These are phyloP conservation scores for Agapornis canus DNA, from an alignment of 2,797 vertebrate genomes.

Conservation along the genomic window DNA sequence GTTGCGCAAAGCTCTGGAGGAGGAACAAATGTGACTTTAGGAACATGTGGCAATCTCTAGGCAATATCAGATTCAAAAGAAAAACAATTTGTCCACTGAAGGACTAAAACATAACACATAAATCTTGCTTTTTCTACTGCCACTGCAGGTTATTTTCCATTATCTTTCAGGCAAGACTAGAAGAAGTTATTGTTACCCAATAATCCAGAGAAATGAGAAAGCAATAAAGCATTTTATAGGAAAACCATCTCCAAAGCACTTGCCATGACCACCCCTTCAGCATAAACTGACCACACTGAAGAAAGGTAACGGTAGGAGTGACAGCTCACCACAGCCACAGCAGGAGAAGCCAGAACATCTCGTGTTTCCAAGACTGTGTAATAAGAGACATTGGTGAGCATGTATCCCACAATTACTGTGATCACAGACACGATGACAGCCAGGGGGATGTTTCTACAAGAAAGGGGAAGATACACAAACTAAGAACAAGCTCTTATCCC, in stretches of 20 bases:
- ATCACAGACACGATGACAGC: slow-evolving; percentile 74
- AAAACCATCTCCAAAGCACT: not conserved
- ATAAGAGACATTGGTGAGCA: slow-evolving; percentile 76
- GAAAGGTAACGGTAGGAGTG: not conserved
- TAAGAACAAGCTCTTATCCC: not conserved
- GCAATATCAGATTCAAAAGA: not conserved
- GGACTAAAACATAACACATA: not conserved
- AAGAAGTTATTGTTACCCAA: not conserved
- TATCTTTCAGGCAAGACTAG: not conserved
- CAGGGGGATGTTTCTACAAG: slow-evolving; percentile 73
- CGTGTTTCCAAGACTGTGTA: slow-evolving; percentile 70
- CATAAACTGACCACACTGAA: not conserved
- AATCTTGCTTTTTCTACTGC: not conserved
- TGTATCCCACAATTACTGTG: slow-evolving; percentile 72
- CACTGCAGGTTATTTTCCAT: not conserved
- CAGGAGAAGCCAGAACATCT: slow-evolving; percentile 73
- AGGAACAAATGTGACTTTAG: not conserved
- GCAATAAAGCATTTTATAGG: not conserved
- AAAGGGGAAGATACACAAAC: not conserved
- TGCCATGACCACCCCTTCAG: not conserved
- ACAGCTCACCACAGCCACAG: slow-evolving; percentile 76
- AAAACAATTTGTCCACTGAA: not conserved
- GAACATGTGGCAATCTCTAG: not conserved
- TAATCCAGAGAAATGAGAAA: not conserved
- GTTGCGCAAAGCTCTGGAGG: slow-evolving; percentile 73